Percentiles rank a stretch among this genome's conserved stretches.
phyloP scores from a whole-genome alignment of 23 tunicate genomes.

The Corella eumyota region DNA sequence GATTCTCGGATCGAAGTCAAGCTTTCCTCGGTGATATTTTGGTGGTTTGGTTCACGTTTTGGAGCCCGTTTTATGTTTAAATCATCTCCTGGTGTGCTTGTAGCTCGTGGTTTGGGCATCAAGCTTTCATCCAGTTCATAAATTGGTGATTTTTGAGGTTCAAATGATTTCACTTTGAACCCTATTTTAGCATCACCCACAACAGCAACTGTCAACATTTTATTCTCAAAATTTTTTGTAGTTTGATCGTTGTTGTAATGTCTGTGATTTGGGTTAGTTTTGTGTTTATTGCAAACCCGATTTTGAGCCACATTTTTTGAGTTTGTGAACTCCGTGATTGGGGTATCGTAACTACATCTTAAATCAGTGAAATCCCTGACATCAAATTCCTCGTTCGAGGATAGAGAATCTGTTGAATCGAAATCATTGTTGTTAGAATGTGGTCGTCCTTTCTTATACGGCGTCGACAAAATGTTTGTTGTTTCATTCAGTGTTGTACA shows the following conservation, averaged over 20 bases:
- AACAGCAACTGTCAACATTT: slow-evolving; percentile 3
- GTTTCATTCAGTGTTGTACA: not conserved
- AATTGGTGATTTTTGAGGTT: slow-evolving; percentile 4
- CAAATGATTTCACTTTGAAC: slow-evolving; percentile 13
- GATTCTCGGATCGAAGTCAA: not conserved
- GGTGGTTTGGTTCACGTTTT: not conserved
- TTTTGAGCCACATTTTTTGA: too few species aligned
- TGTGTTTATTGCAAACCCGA: slow-evolving; percentile 16
- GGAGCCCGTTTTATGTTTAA: slow-evolving; percentile 13
- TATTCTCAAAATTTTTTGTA: not conserved
- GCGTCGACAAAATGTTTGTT: not conserved
- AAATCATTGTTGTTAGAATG: slow-evolving; percentile 7
- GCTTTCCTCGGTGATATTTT: not conserved
- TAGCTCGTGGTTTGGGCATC: slow-evolving; percentile 43
- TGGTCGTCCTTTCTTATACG: slow-evolving; percentile 27
- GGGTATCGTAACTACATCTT: slow-evolving; percentile 32
- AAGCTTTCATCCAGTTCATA: slow-evolving; percentile 1
- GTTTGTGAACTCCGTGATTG: too few species aligned
- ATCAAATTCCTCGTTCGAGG: slow-evolving; percentile 25
- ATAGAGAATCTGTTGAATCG: slow-evolving; percentile 14
- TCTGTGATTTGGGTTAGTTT: slow-evolving; percentile 2
- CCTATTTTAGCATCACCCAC: slow-evolving; percentile 37
- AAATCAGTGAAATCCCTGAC: slow-evolving; percentile 33
- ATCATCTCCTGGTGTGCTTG: slow-evolving; percentile 78
- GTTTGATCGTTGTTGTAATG: too few species aligned